Conservation (phyloP, 2,888 invertebrate genomes). For the Salticus scenicus region DNA sequence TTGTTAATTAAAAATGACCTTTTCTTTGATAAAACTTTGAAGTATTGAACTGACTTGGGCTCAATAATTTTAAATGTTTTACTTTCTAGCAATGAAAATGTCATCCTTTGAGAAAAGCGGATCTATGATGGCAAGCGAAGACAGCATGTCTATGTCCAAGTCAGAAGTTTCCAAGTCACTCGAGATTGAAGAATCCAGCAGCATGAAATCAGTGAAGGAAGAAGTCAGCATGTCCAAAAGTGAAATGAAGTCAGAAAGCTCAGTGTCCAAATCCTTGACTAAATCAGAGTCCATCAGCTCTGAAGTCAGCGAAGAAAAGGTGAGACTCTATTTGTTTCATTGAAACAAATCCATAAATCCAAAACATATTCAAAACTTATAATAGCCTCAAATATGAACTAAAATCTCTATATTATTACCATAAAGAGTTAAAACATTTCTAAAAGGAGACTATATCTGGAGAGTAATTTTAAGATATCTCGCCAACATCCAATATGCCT, state of each 20-base stretch:
- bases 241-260: slow-evolving; percentile 23
- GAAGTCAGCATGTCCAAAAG: slow-evolving; percentile 55
- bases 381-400: too few species aligned
- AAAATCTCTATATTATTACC: too few species aligned
- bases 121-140: slow-evolving; percentile 48
- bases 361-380: not conserved
- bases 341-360: not conserved
- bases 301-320: slow-evolving; percentile 61
- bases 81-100: slow-evolving; percentile 47
- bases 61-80: too few species aligned
- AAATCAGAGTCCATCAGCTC: slow-evolving; percentile 57
- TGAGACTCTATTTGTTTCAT: slow-evolving; percentile 15
- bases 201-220: slow-evolving; percentile 42
- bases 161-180: slow-evolving; percentile 47
- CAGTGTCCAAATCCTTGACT: slow-evolving; percentile 33
- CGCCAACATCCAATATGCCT: too few species aligned
- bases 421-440: too few species aligned
- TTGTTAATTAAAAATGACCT: too few species aligned
- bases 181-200: slow-evolving; percentile 51
- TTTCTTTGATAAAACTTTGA: too few species aligned
- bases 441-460: too few species aligned
- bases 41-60: too few species aligned
- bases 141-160: slow-evolving; percentile 43
- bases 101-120: slow-evolving; percentile 49
- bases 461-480: too few species aligned